phyloP scores from a whole-genome alignment of 2,888 invertebrate genomes.

The Lagria hirta region DNA sequence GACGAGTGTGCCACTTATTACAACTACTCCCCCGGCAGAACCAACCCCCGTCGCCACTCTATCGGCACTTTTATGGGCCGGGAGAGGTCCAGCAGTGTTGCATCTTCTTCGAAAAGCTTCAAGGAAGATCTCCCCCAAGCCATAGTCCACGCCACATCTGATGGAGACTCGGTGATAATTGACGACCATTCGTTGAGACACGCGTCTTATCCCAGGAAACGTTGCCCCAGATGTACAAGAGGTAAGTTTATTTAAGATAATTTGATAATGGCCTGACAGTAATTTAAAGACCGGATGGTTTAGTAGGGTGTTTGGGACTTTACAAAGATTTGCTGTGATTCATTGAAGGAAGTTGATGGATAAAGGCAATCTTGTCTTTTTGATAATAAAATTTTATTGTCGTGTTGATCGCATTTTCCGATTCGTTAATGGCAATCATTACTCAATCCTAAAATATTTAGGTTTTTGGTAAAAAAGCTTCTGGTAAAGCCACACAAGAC shows the following conservation, averaged over 20 bases:
- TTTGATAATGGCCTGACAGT: constrained; percentile 42
- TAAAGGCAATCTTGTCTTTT: too few species aligned
- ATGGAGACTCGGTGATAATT: constrained; percentile 37
- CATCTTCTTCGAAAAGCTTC: constrained; percentile 45
- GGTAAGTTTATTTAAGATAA: constrained; percentile 37
- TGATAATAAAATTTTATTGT: too few species aligned
- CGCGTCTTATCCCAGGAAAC: constrained; percentile 51
- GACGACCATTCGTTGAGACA: constrained; percentile 52
- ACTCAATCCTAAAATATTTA: too few species aligned
- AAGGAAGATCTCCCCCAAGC: constrained; percentile 48
- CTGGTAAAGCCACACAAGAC: too few species aligned
- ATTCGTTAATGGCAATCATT: too few species aligned
- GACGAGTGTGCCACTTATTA: constrained; percentile 57
- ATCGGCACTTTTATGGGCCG: constrained; percentile 56
- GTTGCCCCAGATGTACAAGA: constrained; percentile 41
- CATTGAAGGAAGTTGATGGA: too few species aligned
- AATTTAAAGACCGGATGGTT: too few species aligned
- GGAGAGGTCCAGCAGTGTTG: constrained; percentile 46
- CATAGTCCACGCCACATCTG: constrained; percentile 41
- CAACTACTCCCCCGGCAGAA: constrained; percentile 55
- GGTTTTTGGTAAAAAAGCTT: too few species aligned
- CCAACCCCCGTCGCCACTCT: constrained; percentile 15
- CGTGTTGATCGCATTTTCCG: too few species aligned
- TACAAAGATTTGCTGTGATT: too few species aligned
- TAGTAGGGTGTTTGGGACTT: too few species aligned